These are phyloP conservation scores for Drosophila navojoa DNA, from an alignment of 1,140 invertebrate genomes.

Conservation along the genomic window DNA sequence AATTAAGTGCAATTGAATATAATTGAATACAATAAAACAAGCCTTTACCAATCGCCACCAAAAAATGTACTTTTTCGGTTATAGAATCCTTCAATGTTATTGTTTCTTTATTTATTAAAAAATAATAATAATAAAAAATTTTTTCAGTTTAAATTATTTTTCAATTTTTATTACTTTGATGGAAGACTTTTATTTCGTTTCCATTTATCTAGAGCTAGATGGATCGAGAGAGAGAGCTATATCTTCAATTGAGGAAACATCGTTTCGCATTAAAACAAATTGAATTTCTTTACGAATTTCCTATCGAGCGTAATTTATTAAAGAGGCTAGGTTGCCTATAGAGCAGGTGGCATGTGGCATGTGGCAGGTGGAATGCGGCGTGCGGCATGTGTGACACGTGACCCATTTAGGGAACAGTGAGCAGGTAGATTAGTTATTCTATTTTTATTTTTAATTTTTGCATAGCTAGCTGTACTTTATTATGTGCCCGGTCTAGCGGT, in stretches of 20 bases:
- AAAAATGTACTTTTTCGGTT: too few relatives aligned
- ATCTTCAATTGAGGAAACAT: not conserved
- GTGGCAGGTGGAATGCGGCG: not conserved
- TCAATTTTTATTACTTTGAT: not conserved
- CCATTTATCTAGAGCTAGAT: not conserved
- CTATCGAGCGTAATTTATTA: slow-evolving; percentile 22
- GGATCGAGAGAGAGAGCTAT: not conserved
- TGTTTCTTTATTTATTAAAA: too few relatives aligned
- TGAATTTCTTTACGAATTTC: slow-evolving; percentile 5
- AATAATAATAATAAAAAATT: too few relatives aligned
- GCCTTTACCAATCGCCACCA: not conserved
- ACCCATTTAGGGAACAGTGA: slow-evolving; percentile 31
- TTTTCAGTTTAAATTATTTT: not conserved
- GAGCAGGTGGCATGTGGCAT: not conserved
- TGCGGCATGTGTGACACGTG: slow-evolving; percentile 22
- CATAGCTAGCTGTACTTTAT: slow-evolving; percentile 22
- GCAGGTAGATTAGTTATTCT: slow-evolving; percentile 8
- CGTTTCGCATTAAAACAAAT: not conserved
- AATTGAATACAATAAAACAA: slow-evolving; percentile 1
- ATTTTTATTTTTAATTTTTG: slow-evolving; percentile 10
- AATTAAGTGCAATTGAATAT: slow-evolving; percentile 29
- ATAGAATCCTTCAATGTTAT: too few relatives aligned
- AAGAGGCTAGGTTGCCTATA: slow-evolving; percentile 3
- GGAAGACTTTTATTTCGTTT: not conserved
- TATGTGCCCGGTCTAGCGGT: slow-evolving; percentile 29